Conservation (phyloP, 2,797 vertebrate genomes). For the Peromyscus aztecus region DNA sequence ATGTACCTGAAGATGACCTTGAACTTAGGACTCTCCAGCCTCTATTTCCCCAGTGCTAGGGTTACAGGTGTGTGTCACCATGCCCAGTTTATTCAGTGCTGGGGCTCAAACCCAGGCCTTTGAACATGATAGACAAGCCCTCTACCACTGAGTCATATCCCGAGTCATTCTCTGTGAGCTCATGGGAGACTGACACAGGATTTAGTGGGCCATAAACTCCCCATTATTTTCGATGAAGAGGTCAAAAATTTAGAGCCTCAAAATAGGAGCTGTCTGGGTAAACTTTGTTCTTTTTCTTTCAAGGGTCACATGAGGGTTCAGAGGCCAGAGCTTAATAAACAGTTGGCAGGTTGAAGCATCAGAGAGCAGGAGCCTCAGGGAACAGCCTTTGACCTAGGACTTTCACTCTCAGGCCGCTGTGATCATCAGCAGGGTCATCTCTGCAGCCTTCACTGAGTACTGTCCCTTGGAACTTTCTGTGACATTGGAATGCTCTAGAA, state of each 20-base stretch:
- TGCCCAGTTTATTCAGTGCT: background rate
- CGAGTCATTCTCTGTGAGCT: background rate
- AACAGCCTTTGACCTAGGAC: background rate
- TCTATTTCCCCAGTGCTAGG: background rate
- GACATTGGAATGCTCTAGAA: background rate
- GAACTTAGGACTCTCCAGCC: background rate
- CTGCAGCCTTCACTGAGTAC: background rate
- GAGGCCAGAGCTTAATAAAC: background rate
- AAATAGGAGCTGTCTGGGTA: background rate
- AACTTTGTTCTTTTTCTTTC: background rate
- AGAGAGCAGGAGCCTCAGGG: background rate
- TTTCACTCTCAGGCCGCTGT: rapidly evolving
- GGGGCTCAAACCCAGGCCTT: background rate
- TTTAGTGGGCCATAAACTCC: background rate
- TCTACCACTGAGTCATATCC: background rate
- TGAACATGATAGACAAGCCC: background rate
- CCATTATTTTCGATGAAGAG: background rate
- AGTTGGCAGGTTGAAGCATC: background rate
- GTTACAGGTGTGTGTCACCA: background rate
- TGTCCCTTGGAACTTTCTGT: background rate
- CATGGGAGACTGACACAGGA: background rate
- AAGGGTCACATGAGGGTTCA: background rate
- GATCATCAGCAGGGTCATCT: background rate
- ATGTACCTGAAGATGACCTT: background rate
- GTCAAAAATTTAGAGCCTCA: background rate